These are phyloP conservation scores for Cataglyphis rosenhaueri DNA, from an alignment of 2,888 invertebrate genomes.

Conservation along the genomic window DNA sequence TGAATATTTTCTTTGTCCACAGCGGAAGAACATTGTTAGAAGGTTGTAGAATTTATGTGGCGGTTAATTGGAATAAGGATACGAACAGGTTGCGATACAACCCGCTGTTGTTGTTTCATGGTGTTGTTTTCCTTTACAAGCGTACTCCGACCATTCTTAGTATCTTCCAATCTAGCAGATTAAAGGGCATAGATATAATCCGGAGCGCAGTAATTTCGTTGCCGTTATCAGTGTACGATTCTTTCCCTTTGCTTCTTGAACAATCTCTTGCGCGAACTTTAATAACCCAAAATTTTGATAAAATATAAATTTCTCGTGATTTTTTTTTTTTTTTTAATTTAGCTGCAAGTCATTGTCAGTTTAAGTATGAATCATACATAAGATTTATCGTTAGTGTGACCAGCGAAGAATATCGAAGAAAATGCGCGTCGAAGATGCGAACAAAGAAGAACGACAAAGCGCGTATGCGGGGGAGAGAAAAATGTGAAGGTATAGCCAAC, in stretches of 20 bases:
- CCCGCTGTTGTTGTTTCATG: conserved; percentile 22
- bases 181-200: conserved; percentile 51
- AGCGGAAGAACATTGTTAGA: conserved; percentile 31
- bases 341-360: conserved; percentile 29
- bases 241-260: conserved; percentile 2
- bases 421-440: conserved; percentile 29
- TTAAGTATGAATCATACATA: conserved; percentile 24
- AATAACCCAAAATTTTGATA: conserved; percentile 32
- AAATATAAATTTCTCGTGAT: conserved; percentile 61
- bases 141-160: conserved; percentile 25
- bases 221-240: conserved; percentile 40
- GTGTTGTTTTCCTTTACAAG: conserved; percentile 23
- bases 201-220: conserved; percentile 30
- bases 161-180: conserved; percentile 51
- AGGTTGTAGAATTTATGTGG: conserved; percentile 48
- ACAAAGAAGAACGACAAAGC: conserved; percentile 29
- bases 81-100: conserved; percentile 42
- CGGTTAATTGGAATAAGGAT: conserved; percentile 51
- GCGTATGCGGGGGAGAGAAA: conserved; percentile 21
- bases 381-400: conserved; percentile 16
- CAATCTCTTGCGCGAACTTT: not conserved
- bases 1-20: conserved; percentile 46
- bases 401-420: conserved; percentile 35
- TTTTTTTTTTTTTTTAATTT: conserved; percentile 70
- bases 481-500: conserved; percentile 27